A percentile compares a stretch with the other conserved stretches of the same genome.
Conservation (phyloP, 2,113 vertebrate genomes). For the Aspiorhynchus laticeps region DNA sequence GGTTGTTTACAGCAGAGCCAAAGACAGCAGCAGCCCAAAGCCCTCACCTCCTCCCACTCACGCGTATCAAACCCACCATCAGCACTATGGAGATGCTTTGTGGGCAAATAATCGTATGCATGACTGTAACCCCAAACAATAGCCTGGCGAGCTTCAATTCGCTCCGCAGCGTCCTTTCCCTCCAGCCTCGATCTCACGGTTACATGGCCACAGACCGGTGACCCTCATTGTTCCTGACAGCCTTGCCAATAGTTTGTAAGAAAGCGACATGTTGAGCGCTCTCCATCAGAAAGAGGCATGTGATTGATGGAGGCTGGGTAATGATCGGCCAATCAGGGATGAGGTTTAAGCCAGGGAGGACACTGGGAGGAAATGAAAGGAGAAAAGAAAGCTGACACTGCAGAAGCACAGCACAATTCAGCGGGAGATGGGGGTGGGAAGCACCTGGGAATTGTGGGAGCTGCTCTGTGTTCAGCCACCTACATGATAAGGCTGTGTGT, state of each 20-base stretch:
- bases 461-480: constrained; percentile 25
- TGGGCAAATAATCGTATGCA: constrained; percentile 23
- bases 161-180: constrained; percentile 3
- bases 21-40: constrained; percentile 14
- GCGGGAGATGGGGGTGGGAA: constrained; percentile 6
- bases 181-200: constrained; percentile 14
- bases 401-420: constrained; percentile 41
- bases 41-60: constrained; percentile 39
- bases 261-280: constrained; percentile 12
- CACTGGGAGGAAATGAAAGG: constrained; percentile 55
- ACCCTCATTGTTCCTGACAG: constrained; percentile 52
- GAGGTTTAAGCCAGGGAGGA: constrained; percentile 42
- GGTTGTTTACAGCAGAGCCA: constrained; percentile 37
- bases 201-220: constrained; percentile 40
- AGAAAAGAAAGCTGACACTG: constrained; percentile 52
- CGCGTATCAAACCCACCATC: constrained; percentile 33
- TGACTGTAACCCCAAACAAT: constrained; percentile 39
- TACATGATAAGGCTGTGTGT: constrained; percentile 21
- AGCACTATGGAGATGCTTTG: constrained; percentile 43
- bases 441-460: constrained; percentile 31
- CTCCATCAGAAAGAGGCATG: background rate
- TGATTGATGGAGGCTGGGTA: constrained; percentile 36
- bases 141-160: constrained; percentile 44
- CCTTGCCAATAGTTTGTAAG: constrained; percentile 34
- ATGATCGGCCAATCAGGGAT: constrained; percentile 46